phyloP scores from a whole-genome alignment of 2,888 invertebrate species.

The Lasioglossum marginatum region DNA sequence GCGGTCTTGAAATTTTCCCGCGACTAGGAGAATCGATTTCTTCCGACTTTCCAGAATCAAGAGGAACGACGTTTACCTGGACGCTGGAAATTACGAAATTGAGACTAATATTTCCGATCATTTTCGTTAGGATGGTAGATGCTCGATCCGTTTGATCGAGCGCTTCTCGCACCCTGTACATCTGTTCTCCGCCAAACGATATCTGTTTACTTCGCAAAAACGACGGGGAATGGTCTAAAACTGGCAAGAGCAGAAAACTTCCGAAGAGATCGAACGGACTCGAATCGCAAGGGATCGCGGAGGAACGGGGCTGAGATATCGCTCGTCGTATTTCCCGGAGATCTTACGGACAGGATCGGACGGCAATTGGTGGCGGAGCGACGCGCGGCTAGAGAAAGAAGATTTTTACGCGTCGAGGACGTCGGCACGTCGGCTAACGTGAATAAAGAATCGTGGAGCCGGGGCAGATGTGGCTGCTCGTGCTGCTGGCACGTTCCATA shows the following conservation, averaged over 20 bases:
- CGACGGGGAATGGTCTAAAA: not conserved
- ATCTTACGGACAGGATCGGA: slow-evolving; percentile 38
- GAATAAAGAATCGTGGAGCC: slow-evolving; percentile 61
- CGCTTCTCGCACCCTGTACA: not conserved
- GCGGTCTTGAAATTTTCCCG: not conserved
- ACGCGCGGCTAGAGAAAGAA: slow-evolving; percentile 28
- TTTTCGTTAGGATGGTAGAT: not conserved
- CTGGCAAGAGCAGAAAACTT: not conserved
- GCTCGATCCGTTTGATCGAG: not conserved
- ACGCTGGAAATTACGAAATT: no score
- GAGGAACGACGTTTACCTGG: not conserved
- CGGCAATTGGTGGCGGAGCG: slow-evolving; percentile 30
- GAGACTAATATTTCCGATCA: no score
- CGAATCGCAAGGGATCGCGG: slow-evolving; percentile 46
- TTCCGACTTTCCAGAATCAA: not conserved
- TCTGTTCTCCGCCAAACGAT: not conserved
- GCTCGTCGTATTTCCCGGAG: slow-evolving; percentile 60
- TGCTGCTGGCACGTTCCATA: slow-evolving; percentile 28
- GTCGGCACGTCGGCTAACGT: slow-evolving; percentile 45
- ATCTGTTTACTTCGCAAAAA: not conserved
- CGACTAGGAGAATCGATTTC: not conserved
- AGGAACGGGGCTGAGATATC: slow-evolving; percentile 57
- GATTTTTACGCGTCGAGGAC: slow-evolving; percentile 57
- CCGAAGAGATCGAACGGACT: slow-evolving; percentile 6
- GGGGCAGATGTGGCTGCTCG: slow-evolving; percentile 30